Conservation (phyloP, 2,113 vertebrate genomes). For the Trichomycterus rosablanca region DNA sequence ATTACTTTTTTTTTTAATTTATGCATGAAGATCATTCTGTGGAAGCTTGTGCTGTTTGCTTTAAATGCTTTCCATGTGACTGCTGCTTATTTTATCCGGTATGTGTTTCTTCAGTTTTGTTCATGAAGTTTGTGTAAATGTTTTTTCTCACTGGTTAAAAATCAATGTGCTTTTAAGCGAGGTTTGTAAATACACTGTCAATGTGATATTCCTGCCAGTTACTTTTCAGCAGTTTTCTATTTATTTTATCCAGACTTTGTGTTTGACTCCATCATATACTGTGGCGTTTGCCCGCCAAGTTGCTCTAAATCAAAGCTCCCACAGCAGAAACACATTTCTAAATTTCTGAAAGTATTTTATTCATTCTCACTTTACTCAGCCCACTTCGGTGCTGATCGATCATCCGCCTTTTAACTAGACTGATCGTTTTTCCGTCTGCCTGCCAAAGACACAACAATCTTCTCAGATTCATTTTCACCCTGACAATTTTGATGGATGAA, state of each 20-base stretch:
- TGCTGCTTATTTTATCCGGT: neutral
- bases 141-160: neutral
- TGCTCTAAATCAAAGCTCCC: neutral
- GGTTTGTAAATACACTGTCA: constrained; percentile 4
- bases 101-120: constrained; percentile 1
- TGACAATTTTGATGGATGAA: constrained; percentile 46
- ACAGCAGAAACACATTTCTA: neutral
- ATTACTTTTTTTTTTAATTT: neutral
- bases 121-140: constrained; percentile 23
- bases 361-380: constrained; percentile 16
- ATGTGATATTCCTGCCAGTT: neutral
- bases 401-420: constrained; percentile 12
- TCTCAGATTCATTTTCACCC: constrained; percentile 25
- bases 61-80: neutral
- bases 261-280: too few relatives aligned
- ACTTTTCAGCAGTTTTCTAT: neutral
- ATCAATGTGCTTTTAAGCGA: neutral
- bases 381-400: constrained; percentile 7
- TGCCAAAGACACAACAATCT: constrained; percentile 21
- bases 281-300: neutral
- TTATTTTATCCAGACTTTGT: neutral
- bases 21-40: constrained; percentile 18
- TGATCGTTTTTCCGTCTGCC: constrained; percentile 6
- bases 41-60: neutral
- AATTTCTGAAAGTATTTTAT: neutral